Evolutionary conservation across 1,140 invertebrate genomes (phyloP).

Genomic region (Apis florea): DNA sequence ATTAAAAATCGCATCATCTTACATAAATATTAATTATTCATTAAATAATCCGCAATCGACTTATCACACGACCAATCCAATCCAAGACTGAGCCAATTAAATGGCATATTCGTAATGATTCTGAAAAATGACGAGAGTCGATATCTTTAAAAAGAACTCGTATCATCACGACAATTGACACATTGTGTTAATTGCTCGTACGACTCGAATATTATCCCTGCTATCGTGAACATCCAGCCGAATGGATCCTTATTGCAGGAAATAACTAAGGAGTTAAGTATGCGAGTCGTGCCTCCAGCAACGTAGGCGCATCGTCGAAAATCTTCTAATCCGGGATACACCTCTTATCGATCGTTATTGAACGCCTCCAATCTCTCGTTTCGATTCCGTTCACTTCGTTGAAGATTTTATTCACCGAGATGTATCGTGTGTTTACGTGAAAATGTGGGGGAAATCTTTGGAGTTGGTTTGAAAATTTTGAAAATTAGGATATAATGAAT

Average conservation of each 20-base stretch:
- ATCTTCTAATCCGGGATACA: constrained; percentile 48
- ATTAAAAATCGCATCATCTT: too few relatives aligned
- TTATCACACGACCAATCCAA: too few relatives aligned
- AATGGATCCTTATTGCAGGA: constrained; percentile 64
- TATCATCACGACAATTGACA: background rate
- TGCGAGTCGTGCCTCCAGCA: constrained; percentile 54
- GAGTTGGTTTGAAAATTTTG: too few relatives aligned
- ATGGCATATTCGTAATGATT: background rate
- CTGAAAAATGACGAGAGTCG: background rate
- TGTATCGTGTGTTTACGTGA: too few relatives aligned
- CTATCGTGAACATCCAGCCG: constrained; percentile 33
- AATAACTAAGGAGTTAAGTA: constrained; percentile 61
- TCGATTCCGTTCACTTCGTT: background rate
- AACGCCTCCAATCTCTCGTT: constrained; percentile 30
- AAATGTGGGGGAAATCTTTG: too few relatives aligned
- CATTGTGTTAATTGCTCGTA: background rate
- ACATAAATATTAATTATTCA: too few relatives aligned
- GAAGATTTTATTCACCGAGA: too few relatives aligned
- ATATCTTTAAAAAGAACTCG: too few relatives aligned
- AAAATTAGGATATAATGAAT: too few relatives aligned
- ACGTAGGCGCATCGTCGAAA: constrained; percentile 50
- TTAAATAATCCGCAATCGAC: too few relatives aligned
- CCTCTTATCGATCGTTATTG: constrained; percentile 40
- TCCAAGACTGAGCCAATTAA: background rate
- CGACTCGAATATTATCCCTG: constrained; percentile 7